These are phyloP conservation scores for Pteromalus puparum DNA, from an alignment of 1,140 invertebrate species.

Conservation along the genomic window DNA sequence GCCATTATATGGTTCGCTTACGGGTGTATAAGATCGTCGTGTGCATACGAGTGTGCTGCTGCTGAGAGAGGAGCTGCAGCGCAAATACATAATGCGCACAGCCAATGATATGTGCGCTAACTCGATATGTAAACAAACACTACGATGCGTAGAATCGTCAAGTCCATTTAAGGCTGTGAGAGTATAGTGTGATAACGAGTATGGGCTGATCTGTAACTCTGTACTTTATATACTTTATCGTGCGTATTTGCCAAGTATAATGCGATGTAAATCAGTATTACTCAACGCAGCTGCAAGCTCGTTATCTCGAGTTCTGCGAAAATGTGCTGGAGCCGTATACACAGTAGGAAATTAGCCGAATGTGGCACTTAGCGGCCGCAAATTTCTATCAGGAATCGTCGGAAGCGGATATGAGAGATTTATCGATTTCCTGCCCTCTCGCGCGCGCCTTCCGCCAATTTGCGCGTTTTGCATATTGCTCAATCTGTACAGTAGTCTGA, in stretches of 20 bases:
- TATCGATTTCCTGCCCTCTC: constrained; percentile 22
- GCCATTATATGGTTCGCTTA: neutral
- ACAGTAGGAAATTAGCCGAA: neutral
- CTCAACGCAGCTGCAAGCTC: too few relatives aligned
- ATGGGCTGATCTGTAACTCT: too few relatives aligned
- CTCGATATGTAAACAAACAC: constrained; percentile 9
- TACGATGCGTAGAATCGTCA: too few relatives aligned
- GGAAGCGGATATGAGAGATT: constrained; percentile 42
- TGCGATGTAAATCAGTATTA: too few relatives aligned
- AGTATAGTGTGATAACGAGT: too few relatives aligned
- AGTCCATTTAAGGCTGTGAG: too few relatives aligned
- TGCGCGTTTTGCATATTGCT: neutral
- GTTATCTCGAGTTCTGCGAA: too few relatives aligned
- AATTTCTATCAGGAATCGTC: constrained; percentile 27
- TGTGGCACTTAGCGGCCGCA: neutral
- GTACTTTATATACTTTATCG: too few relatives aligned
- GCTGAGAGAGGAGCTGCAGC: neutral
- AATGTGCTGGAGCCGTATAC: too few relatives aligned
- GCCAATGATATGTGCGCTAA: neutral
- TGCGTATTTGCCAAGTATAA: too few relatives aligned
- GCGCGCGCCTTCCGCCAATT: neutral
- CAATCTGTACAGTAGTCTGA: too few relatives aligned
- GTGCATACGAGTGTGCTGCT: neutral
- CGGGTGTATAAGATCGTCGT: neutral
- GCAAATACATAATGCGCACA: neutral